Base-by-base conservation (phyloP, 2,797 vertebrate genomes). In the Novumbra hubbsi region DNA sequence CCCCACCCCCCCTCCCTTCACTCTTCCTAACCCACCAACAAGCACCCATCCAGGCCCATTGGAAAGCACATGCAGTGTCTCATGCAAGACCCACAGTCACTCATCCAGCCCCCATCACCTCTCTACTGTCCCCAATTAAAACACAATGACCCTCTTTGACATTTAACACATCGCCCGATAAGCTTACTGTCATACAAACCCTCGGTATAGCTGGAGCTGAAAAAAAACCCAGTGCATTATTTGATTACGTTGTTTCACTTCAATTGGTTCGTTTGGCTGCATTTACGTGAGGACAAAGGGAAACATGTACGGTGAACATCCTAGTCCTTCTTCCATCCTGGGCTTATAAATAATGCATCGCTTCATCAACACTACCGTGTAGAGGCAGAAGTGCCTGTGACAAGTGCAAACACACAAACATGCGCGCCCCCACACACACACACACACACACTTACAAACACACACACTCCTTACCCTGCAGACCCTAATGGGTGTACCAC, bases 121-220 rank as follows among this genome's bases (percentile, higher is more conserved):
- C 21, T 9, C 5, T 64, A 49, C 28, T 68, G 71, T n/a, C 7
- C 7, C 49, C 16, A 15, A 34, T 30, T 45, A 32, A 75, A 45
- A 62, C 55, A 34, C 52, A 60, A 49, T 68, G 41, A 68, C 21
- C 70, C 30, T 69, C 57, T 60, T 79, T 32, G 73, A 66, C 71
- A 72, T 17, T 62, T 5, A 34, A 48, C 32, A 48, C 64, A 67
- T 76, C 70, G 65, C 84, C 81, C 86, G 79, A 81, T 80, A 82
- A 77, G 81, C 85, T 92, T 92, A 92, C 91, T 90, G 24, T 91
- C 88, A 88, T 73, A 88, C 88, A 82, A 38, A 79, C 83, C 84
- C 87, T 86, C 84, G 83, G 77, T 80, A 30, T 14, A 7, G 24
- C 78, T 76, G 50, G 57, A 24, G 49, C 34, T n/a, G 8, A 50